phyloP scores from a whole-genome alignment of 2,888 invertebrate genomes.

The Pseudococcus longispinus region DNA sequence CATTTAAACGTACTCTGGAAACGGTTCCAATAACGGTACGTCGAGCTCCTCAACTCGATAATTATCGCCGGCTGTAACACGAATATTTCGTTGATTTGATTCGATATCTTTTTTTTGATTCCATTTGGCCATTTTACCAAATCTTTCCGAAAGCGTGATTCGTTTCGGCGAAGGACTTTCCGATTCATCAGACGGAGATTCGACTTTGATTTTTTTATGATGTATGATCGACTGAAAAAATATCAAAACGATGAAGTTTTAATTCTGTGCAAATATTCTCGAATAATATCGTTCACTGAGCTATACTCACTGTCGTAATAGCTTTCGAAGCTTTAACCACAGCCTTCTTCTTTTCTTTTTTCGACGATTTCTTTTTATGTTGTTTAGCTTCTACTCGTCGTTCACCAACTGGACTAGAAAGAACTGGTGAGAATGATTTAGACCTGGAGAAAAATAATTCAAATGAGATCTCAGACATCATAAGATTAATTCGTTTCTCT shows the following conservation, averaged over 20 bases:
- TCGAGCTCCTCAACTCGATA: slow-evolving; percentile 59
- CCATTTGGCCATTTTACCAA: slow-evolving; percentile 93
- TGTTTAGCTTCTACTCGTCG: slow-evolving; percentile 55
- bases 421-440: slow-evolving; percentile 69
- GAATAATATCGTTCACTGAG: background rate
- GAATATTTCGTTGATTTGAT: slow-evolving; percentile 83
- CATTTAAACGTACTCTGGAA: slow-evolving; percentile 42
- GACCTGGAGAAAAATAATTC: slow-evolving; percentile 62
- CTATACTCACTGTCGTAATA: slow-evolving; percentile 34
- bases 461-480: background rate
- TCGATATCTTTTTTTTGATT: slow-evolving; percentile 84
- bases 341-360: slow-evolving; percentile 57
- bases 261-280: background rate
- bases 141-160: slow-evolving; percentile 81
- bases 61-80: slow-evolving; percentile 73
- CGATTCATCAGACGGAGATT: slow-evolving; percentile 60
- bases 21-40: slow-evolving; percentile 51
- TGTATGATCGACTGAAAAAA: slow-evolving; percentile 57
- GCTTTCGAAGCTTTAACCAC: slow-evolving; percentile 50
- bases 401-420: slow-evolving; percentile 60
- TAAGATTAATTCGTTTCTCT: background rate
- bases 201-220: slow-evolving; percentile 60
- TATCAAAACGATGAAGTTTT: background rate
- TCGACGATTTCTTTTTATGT: slow-evolving; percentile 57
- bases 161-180: slow-evolving; percentile 63